phyloP scores from a whole-genome alignment of 2,888 invertebrate genomes.

The Caenorhabditis auriculariae region DNA sequence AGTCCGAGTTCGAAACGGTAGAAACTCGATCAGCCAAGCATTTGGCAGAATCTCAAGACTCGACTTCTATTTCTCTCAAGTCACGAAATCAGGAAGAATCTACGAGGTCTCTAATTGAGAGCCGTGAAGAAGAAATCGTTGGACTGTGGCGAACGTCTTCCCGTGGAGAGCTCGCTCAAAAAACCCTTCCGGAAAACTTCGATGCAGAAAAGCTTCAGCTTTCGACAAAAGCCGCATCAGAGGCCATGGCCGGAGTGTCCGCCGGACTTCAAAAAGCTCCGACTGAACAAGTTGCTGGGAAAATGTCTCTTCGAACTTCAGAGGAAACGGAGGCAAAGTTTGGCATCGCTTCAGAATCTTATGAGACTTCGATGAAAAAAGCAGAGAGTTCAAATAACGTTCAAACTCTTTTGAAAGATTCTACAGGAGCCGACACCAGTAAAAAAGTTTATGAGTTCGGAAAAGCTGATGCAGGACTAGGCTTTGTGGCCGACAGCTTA shows the following conservation, averaged over 20 bases:
- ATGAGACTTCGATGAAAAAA: neutral
- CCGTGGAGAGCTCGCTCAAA: slow-evolving; percentile 5
- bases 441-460: slow-evolving; percentile 16
- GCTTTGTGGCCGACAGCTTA: slow-evolving; percentile 10
- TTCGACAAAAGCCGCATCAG: slow-evolving; percentile 10
- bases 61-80: too few relatives aligned
- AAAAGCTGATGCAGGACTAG: slow-evolving; percentile 15
- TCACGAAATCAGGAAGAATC: too few relatives aligned
- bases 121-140: slow-evolving; percentile 19
- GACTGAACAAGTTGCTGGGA: slow-evolving; percentile 7
- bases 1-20: too few relatives aligned
- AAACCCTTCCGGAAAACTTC: slow-evolving; percentile 14
- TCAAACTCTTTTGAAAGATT: neutral
- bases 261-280: slow-evolving; percentile 17
- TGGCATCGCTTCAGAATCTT: slow-evolving; percentile 7
- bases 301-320: slow-evolving; percentile 2
- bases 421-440: neutral
- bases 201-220: slow-evolving; percentile 11
- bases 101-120: too few relatives aligned
- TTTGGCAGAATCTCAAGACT: too few relatives aligned
- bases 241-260: slow-evolving; percentile 7
- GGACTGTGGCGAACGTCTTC: slow-evolving; percentile 17
- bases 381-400: neutral
- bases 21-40: too few relatives aligned
- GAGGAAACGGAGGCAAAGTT: slow-evolving; percentile 14